phyloP scores from a whole-genome alignment of 2,113 vertebrate species.

The Henicopernis longicauda region DNA sequence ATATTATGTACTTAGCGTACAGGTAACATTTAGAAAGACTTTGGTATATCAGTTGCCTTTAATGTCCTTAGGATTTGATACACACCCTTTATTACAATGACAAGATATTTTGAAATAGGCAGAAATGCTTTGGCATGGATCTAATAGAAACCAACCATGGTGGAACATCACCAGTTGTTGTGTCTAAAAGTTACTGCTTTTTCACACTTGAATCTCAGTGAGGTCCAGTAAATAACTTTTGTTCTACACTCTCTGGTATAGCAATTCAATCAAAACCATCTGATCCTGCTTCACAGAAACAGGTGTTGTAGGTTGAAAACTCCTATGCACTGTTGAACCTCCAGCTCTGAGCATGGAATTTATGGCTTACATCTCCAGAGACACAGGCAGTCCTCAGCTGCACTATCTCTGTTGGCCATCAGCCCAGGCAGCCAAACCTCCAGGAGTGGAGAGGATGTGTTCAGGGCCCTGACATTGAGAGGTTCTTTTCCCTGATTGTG shows the following conservation, averaged over 20 bases:
- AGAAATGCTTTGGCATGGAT: neutral
- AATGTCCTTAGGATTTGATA: neutral
- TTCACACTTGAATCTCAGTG: neutral
- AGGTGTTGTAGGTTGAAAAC: neutral
- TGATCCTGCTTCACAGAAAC: neutral
- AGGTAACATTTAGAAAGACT: neutral
- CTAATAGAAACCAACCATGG: neutral
- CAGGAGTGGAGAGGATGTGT: neutral
- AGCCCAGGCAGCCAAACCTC: neutral
- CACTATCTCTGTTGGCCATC: no score
- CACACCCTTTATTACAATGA: neutral
- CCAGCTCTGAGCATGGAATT: neutral
- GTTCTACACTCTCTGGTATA: neutral
- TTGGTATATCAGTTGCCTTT: neutral
- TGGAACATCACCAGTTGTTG: neutral
- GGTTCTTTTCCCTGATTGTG: neutral
- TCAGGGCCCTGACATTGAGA: neutral
- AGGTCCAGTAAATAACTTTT: neutral
- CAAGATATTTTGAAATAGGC: neutral
- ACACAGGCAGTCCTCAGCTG: neutral
- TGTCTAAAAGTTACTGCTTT: neutral
- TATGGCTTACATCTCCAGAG: neutral
- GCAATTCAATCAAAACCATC: neutral
- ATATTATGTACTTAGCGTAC: neutral
- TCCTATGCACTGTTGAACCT: neutral